Evolutionary conservation across 2,797 vertebrate species (phyloP).

Genomic region (Ataeniobius toweri): DNA sequence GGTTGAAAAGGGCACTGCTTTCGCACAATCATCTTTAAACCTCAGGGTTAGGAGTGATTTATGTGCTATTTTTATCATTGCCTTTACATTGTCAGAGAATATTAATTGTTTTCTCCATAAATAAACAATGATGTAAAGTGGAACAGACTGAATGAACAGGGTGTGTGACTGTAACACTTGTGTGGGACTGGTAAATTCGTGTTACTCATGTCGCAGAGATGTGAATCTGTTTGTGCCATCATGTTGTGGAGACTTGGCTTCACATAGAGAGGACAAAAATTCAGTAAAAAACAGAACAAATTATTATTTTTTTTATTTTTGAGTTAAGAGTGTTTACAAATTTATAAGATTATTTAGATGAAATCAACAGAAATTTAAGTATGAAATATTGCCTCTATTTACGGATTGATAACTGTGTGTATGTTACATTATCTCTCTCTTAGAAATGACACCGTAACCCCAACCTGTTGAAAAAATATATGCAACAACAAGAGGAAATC

Average conservation of each 20-base stretch:
- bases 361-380: background rate
- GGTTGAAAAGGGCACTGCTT: constrained; percentile 58
- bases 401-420: background rate
- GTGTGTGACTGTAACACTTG: background rate
- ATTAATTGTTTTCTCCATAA: background rate
- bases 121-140: background rate
- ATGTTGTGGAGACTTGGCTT: background rate
- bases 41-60: constrained; percentile 45
- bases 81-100: constrained; percentile 34
- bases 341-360: background rate
- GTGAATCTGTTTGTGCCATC: background rate
- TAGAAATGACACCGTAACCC: constrained; percentile 10
- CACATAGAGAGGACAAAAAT: background rate
- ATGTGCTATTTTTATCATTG: constrained; percentile 29
- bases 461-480: constrained; percentile 36
- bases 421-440: background rate
- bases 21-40: constrained; percentile 68
- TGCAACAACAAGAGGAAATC: constrained; percentile 22
- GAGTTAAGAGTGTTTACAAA: background rate
- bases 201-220: background rate
- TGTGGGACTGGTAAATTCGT: background rate
- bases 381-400: background rate
- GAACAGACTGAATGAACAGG: background rate
- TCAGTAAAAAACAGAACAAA: background rate
- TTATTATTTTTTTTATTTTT: background rate